Evolutionary conservation across 1,140 invertebrate genomes (phyloP), one percentile per base, ranked within the genome.

Genomic region (Brevipalpus yothersi): DNA sequence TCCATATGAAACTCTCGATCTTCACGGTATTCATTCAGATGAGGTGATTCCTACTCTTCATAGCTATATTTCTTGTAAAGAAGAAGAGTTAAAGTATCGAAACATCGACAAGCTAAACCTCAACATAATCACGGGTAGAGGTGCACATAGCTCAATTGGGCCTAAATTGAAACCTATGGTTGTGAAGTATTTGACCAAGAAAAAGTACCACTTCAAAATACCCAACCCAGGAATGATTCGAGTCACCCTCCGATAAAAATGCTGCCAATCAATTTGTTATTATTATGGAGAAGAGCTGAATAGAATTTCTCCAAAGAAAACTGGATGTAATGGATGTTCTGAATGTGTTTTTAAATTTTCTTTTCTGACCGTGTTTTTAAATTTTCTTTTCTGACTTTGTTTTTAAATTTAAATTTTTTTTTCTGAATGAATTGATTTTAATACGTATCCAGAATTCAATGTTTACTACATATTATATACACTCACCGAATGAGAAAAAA

Each of bases 111-210:
- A 54, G 54, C 15, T 55, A 3, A n/a, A 13, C 10, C 23, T 60
- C 10, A 21, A 56, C 17, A 60, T 60, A 31, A 55, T 60, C 53
- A 60, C 59, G 13, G 59, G 59, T 10, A 31, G 51, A 12, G 59
- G 59, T n/a, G 49, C 59, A 12, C 47, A 51, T n/a, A 55, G 51
- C 39, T 10, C 21, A 21, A 40, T 21, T 53, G 40, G 13, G 17
- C 47, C 47, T 15, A 31, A 40, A 19, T 47, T 60, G 13, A 60
- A 60, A 60, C 59, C 59, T 39, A 17, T 43, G 17, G 59, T 60
- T 9, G 41, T 60, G 13, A 51, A 60, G 11, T 60, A 60, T 55
- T 23, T 60, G 11, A 42, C 53, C 21, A 17, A 53, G 41, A 60
- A 60, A 40, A 58, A 54, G 7, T 55, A 55, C n/a, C 53, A 31